These are phyloP conservation scores for Drosophila engyochracea DNA, from an alignment of 2,888 invertebrate genomes.

Conservation along the genomic window DNA sequence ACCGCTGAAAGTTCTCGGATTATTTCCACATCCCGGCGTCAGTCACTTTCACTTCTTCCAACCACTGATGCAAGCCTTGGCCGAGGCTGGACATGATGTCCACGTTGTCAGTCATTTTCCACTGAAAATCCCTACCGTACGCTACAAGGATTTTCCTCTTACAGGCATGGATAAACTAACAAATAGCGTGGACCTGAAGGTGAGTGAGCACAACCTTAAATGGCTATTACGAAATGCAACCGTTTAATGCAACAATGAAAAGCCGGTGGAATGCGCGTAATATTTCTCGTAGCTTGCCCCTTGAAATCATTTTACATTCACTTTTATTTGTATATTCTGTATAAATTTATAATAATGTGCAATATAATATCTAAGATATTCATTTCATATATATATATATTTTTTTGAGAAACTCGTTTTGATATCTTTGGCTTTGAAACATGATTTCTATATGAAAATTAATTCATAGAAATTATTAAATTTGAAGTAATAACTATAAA, in stretches of 20 bases:
- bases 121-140: constrained; percentile 81
- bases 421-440: not conserved
- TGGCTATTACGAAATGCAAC: not conserved
- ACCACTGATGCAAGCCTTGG: constrained; percentile 85
- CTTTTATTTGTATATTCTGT: constrained; percentile 4
- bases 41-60: constrained; percentile 86
- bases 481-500: too few relatives aligned
- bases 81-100: constrained; percentile 86
- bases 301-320: constrained; percentile 15
- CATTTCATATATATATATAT: not conserved
- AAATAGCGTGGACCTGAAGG: constrained; percentile 83
- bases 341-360: not conserved
- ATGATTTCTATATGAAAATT: not conserved
- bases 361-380: not conserved
- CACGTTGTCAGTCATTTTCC: constrained; percentile 86
- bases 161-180: constrained; percentile 70
- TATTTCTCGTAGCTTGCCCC: constrained; percentile 17
- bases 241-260: not conserved
- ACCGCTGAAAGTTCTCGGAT: constrained; percentile 83
- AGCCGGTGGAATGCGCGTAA: constrained; percentile 6
- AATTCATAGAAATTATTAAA: not conserved
- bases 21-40: constrained; percentile 85
- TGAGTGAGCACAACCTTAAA: constrained; percentile 66
- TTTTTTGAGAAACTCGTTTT: not conserved
- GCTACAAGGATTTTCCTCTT: constrained; percentile 83